Conservation (phyloP, 2,888 invertebrate genomes). For the Sminthurides aquaticus region DNA sequence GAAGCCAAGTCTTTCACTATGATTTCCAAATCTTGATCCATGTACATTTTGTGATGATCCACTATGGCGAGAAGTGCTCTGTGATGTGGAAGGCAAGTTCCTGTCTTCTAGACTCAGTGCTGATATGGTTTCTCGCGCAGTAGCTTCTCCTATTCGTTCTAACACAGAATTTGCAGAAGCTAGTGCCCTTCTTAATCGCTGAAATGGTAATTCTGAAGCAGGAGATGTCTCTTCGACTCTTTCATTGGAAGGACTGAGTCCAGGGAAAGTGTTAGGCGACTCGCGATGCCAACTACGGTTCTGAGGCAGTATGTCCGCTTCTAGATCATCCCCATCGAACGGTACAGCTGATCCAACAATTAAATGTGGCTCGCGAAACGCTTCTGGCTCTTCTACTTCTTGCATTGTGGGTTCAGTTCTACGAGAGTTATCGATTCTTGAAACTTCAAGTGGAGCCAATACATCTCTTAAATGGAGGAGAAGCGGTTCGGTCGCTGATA, state of each 20-base stretch:
- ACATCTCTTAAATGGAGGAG: conserved; percentile 7
- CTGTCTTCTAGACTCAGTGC: neutral
- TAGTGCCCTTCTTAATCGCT: neutral
- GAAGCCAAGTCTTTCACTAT: neutral
- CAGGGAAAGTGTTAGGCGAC: neutral
- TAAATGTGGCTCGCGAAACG: conserved; percentile 2
- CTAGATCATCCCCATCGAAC: neutral
- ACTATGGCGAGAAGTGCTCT: neutral
- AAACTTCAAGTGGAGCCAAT: conserved; percentile 6
- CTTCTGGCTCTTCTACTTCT: conserved; percentile 3
- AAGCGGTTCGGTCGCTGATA: conserved; percentile 3
- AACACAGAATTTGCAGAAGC: conserved; percentile 3
- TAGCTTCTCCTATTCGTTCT: conserved; percentile 11
- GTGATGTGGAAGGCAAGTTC: neutral
- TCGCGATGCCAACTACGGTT: neutral
- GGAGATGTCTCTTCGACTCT: neutral
- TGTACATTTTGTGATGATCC: neutral
- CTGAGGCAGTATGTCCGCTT: neutral
- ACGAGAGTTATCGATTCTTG: neutral
- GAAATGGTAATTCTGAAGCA: neutral
- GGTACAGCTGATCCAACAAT: conserved; percentile 9
- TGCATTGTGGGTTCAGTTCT: neutral
- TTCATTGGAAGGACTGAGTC: neutral
- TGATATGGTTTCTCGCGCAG: conserved; percentile 10
- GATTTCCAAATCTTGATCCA: neutral